A percentile compares a stretch with the other conserved stretches of the same genome.
Conservation (phyloP, 2,888 invertebrate species). For the Cheilosia grossa region DNA sequence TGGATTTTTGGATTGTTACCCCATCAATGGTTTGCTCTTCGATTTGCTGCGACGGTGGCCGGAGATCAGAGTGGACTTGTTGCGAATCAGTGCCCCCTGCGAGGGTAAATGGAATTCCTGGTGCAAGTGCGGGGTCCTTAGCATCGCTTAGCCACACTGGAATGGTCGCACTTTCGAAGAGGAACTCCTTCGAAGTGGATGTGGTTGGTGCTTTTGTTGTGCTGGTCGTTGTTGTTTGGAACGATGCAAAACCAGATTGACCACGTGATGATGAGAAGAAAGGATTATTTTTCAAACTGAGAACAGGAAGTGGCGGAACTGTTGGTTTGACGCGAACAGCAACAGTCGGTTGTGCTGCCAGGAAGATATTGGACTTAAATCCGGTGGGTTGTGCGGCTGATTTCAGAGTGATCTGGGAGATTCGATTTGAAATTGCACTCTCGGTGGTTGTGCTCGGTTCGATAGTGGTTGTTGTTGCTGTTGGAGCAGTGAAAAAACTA, state of each 20-base stretch:
- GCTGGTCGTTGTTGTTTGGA: slow-evolving; percentile 71
- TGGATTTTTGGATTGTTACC: slow-evolving; percentile 65
- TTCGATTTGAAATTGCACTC: slow-evolving; percentile 42
- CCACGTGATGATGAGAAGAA: slow-evolving; percentile 32
- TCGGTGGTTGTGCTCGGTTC: slow-evolving; percentile 50
- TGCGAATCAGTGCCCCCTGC: slow-evolving; percentile 22
- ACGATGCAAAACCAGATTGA: neutral
- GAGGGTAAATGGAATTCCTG: slow-evolving; percentile 78
- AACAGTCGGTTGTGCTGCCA: slow-evolving; percentile 33
- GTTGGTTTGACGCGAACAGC: slow-evolving; percentile 22
- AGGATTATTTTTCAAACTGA: slow-evolving; percentile 34
- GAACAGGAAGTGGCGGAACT: slow-evolving; percentile 29
- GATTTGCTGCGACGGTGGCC: slow-evolving; percentile 71
- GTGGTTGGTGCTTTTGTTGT: slow-evolving; percentile 58
- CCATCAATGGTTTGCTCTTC: slow-evolving; percentile 52
- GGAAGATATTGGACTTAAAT: slow-evolving; percentile 67
- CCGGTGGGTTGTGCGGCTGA: slow-evolving; percentile 55
- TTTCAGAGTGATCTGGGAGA: slow-evolving; percentile 63
- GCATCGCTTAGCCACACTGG: slow-evolving; percentile 80
- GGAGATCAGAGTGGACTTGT: slow-evolving; percentile 70
- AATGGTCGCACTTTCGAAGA: slow-evolving; percentile 80
- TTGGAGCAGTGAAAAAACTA: slow-evolving; percentile 34
- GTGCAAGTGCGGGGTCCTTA: slow-evolving; percentile 80
- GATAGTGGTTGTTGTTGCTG: slow-evolving; percentile 51
- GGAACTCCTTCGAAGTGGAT: slow-evolving; percentile 73